These are phyloP conservation scores for Drosophila bocqueti DNA, from an alignment of 1,140 invertebrate species.

Conservation along the genomic window DNA sequence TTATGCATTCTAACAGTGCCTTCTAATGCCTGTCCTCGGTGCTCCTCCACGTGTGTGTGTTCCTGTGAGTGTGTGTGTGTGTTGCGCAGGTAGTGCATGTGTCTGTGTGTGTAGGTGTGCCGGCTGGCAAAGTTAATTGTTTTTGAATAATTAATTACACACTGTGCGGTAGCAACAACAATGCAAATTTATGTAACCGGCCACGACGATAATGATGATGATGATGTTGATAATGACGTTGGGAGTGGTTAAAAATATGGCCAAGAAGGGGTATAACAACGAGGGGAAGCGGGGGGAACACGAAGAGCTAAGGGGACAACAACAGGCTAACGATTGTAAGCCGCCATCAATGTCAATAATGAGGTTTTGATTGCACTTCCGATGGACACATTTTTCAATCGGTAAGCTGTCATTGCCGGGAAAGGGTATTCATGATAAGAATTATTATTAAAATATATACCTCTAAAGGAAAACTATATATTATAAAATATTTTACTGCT, in stretches of 20 bases:
- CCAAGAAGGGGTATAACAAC: constrained; percentile 1
- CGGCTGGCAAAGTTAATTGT: constrained; percentile 71
- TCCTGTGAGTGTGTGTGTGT: constrained; percentile 5
- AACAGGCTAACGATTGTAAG: constrained; percentile 31
- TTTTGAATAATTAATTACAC: constrained; percentile 78
- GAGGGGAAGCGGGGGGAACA: neutral
- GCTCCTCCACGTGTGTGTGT: neutral
- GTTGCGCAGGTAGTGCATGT: neutral
- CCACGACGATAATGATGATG: constrained; percentile 1
- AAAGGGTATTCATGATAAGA: neutral
- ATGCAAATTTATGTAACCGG: constrained; percentile 49
- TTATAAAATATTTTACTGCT: too few species aligned
- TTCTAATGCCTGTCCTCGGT: constrained; percentile 42
- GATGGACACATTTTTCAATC: constrained; percentile 29
- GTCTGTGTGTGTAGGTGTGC: constrained; percentile 27
- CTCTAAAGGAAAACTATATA: too few species aligned
- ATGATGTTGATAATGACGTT: constrained; percentile 1
- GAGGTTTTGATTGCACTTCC: constrained; percentile 64
- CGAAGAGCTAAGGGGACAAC: neutral
- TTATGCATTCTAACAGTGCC: constrained; percentile 74
- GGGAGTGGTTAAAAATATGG: constrained; percentile 7
- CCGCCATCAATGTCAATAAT: constrained; percentile 65
- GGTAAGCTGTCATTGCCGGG: neutral
- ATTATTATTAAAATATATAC: neutral
- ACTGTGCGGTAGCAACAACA: constrained; percentile 33